Evolutionary conservation across 2,113 vertebrate genomes (phyloP), one percentile per base, ranked within the genome.

Genomic region (Shinisaurus crocodilurus): DNA sequence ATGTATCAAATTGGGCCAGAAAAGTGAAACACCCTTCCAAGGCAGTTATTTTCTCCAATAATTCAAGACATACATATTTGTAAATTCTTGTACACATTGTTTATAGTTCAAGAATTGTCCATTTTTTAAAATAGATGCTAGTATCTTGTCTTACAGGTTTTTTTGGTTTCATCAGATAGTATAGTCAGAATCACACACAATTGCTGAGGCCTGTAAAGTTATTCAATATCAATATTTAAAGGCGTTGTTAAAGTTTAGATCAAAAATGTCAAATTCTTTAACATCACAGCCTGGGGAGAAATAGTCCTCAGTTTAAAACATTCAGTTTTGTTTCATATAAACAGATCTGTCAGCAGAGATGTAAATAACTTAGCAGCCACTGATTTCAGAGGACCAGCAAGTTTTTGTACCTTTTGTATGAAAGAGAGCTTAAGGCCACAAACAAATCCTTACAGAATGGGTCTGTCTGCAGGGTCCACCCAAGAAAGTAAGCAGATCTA

Each of bases 151-250:
- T 88, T 57, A 1, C 6, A 45, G 25, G 43, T 74, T 8, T 27
- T 9, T 48, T 88, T 72, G 34, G 15, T 40, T 67, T 57, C 88
- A 82, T 77, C 70, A 79, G 77, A 75, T 87, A 79, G 81, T 1
- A 92, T 1, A 57, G 40, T 89, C 45, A 88, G 32, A 81, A n/a
- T 0, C 37, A 84, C 77, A 91, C 88, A 87, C 92, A 85, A 79
- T 82, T 88, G 9, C 3, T 48, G 92, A 91, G 83, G 40, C 43
- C 60, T 20, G 29, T 65, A 76, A 83, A 0, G 0, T 84, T 6
- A 88, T 90, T 32, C 90, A 93, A 85, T 0, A 1, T 77, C 81
- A 90, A 43, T 50, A 92, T 85, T 91, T 79, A 92, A 95, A 95
- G 63, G 0, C 80, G 63, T 12, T 74, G 27, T 63, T 94, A 77